These are phyloP conservation scores for Odiellus spinosus DNA, from an alignment of 2,888 invertebrate species.

Conservation along the genomic window DNA sequence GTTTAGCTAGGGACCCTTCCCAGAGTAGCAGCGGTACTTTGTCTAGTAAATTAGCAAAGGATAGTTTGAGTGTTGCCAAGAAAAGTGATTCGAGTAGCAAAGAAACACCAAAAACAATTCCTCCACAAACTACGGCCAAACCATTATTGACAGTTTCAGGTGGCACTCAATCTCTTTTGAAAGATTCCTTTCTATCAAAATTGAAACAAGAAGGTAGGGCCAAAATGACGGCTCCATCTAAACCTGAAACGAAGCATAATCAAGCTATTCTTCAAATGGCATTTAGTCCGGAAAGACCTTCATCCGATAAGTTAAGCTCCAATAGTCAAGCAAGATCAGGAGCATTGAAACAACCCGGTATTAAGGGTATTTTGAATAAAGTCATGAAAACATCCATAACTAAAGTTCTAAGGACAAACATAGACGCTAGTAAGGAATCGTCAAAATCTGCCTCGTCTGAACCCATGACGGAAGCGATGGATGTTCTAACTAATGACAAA, in stretches of 20 bases:
- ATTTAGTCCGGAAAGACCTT: slow-evolving; percentile 3
- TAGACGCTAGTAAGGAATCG: slow-evolving; percentile 3
- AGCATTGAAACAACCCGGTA: not conserved
- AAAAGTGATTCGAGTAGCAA: no score
- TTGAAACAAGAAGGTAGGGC: slow-evolving; percentile 12
- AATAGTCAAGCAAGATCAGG: slow-evolving; percentile 2
- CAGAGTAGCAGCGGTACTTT: no score
- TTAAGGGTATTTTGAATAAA: not conserved
- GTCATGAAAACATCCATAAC: slow-evolving; percentile 13
- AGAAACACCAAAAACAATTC: no score
- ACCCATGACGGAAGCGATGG: not conserved
- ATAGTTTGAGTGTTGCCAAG: no score
- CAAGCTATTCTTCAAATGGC: slow-evolving; percentile 11
- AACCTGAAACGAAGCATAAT: slow-evolving; percentile 13
- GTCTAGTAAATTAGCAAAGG: no score
- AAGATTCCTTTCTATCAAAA: slow-evolving; percentile 6
- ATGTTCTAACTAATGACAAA: not conserved
- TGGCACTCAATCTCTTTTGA: not conserved
- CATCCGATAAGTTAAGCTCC: not conserved
- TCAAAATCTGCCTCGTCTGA: not conserved
- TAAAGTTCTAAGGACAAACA: slow-evolving; percentile 13
- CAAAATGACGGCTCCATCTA: slow-evolving; percentile 13
- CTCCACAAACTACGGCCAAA: no score
- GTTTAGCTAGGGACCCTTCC: no score
- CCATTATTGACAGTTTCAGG: no score